Base-by-base conservation (phyloP, 2,797 vertebrate genomes). In the Jordanella pulchra region DNA sequence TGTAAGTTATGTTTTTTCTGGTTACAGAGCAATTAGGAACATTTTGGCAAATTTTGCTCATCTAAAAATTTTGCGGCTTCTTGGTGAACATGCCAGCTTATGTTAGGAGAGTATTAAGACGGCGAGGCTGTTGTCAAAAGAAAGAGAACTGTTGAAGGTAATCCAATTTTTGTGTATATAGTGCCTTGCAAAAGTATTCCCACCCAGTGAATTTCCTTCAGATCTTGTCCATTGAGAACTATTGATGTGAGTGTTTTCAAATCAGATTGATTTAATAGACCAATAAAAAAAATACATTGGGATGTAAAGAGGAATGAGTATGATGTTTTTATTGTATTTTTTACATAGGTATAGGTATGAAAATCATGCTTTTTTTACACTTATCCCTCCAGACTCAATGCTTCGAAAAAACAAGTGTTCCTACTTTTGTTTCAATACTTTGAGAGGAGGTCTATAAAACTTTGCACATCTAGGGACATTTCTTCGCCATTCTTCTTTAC, bases 41-140 rank as follows among this genome's bases (percentile, higher is more conserved):
- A 89, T 91, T 89, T 83, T 88, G 90, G 88, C 44, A 82, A 88
- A 86, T 89, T 92, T 89, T 74, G 84, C 81, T 89, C 90, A 91
- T 87, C 79, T 85, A 76, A 81, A 89, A 89, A 89, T 78, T 83
- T 80, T 85, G 80, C 67, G 50, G 80, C 63, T 89, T 87, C 79
- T 84, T 86, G 85, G 85, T 88, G 87, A 89, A 86, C 84, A 90
- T 88, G 88, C 89, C 90, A 92, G 73, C 82, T 35, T 75, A 83
- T 86, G 78, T 84, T 89, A 81, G 90, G 89, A 90, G 84, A 87
- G 86, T 85, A 89, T 89, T 90, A 90, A 92, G 86, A 88, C 74
- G 78, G 72, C 67, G 77, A 77, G 81, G 84, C 87, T 89, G 87
- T 86, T 75, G 73, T 83, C 48, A 28, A 69, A 61, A 48, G 75